phyloP scores from a whole-genome alignment of 2,113 vertebrate species.

The Pica pica region DNA sequence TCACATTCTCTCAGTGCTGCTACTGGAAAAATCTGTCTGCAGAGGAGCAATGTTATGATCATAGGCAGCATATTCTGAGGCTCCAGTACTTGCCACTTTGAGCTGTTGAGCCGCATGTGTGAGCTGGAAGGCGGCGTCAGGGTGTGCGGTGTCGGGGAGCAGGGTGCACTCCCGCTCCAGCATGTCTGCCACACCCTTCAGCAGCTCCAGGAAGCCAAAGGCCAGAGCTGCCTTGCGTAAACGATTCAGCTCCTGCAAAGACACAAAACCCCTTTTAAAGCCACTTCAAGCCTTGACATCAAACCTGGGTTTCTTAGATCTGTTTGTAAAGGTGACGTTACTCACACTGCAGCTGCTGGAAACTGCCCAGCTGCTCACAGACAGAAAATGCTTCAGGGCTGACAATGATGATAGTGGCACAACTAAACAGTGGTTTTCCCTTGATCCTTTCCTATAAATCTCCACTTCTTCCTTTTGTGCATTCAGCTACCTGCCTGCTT shows the following conservation, averaged over 20 bases:
- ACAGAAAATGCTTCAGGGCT: neutral
- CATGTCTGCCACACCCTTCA: conserved; percentile 94
- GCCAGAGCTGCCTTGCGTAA: conserved; percentile 92
- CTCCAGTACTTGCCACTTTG: conserved; percentile 87
- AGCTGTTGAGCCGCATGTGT: conserved; percentile 94
- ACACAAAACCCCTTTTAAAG: neutral
- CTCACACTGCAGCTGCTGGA: neutral
- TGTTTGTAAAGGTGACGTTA: neutral
- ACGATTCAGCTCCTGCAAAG: conserved; percentile 89
- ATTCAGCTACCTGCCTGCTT: neutral
- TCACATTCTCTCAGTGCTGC: conserved; percentile 78
- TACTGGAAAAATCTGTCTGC: conserved; percentile 94
- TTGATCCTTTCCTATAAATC: neutral
- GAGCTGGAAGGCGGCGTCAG: conserved; percentile 94
- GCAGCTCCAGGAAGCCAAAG: conserved; percentile 93
- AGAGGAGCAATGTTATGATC: conserved; percentile 92
- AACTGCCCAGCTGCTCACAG: neutral
- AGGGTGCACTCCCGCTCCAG: conserved; percentile 93
- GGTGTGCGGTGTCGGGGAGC: conserved; percentile 91
- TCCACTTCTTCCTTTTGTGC: neutral
- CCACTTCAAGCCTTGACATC: neutral
- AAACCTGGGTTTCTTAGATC: neutral
- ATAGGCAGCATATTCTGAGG: conserved; percentile 86
- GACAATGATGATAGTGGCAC: neutral
- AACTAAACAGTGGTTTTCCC: neutral